Evolutionary conservation across 2,888 invertebrate species (phyloP), one percentile per base, ranked within the genome.

Genomic region (Drosophila peninsularis): DNA sequence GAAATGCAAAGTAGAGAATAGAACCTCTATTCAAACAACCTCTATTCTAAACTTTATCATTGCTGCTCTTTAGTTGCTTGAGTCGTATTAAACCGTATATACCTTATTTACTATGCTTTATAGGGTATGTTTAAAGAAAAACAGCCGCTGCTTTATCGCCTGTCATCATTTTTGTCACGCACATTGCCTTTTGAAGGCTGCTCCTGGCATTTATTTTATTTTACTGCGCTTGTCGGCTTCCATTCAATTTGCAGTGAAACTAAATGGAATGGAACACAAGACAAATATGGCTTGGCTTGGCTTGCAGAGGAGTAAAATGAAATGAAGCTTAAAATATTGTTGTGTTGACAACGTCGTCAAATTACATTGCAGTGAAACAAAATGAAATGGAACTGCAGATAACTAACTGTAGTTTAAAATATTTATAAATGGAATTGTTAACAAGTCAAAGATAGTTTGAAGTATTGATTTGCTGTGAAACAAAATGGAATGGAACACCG

Each of bases 151-250:
- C 36, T 58, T 42, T 39, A 71, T 37, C 67, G 60, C 39, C 75
- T 86, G 85, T 88, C 89, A 87, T 79, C 87, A 89, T 88, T 88
- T 88, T 86, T 86, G 82, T 88, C 84, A 89, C 89, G 84, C 85
- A 87, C 83, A 58, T 68, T 62, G 73, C 82, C 52, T 71, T 71
- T 71, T 70, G 71, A 87, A 87, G 82, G 82, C 88, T 80, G 65
- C 71, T 73, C 30, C 64, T 52, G 36, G 42, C 49, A 39, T 56
- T 42, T 42, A 24, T 55, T 56, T 60, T 5, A 36, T 37, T 52
- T 24, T 30, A 30, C 30, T 30, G n/a, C 19, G 19, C 45, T 30
- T 30, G 41, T 21, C 62, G 63, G 45, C 63, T 39, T 64, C 71
- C 67, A 37, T 75, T 79, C 80, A 82, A 78, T 75, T 78, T 75